A percentile compares a stretch with the other conserved stretches of the same genome.
phyloP scores from a whole-genome alignment of 2,113 vertebrate species.

The Rostratula benghalensis region DNA sequence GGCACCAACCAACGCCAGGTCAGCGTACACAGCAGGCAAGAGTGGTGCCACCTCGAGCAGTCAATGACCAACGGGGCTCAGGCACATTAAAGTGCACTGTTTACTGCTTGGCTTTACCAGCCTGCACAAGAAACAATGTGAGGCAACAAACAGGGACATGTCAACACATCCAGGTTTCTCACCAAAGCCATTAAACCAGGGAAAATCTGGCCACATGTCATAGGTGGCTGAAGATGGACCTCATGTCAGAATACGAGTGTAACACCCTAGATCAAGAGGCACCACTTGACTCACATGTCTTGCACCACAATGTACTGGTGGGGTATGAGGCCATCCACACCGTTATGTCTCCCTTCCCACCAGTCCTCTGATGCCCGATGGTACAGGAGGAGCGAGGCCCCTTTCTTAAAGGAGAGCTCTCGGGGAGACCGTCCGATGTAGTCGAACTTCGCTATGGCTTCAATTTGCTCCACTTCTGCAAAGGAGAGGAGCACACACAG shows the following conservation, averaged over 20 bases:
- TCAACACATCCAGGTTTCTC: background rate
- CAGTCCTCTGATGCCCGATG: conserved; percentile 96
- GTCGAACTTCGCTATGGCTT: conserved; percentile 99
- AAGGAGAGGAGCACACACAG: background rate
- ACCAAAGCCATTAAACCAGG: background rate
- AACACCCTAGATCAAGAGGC: background rate
- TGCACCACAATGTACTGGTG: conserved; percentile 99
- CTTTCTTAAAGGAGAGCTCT: conserved; percentile 98
- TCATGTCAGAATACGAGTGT: rapidly evolving
- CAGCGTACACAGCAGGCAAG: rapidly evolving
- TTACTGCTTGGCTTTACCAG: background rate
- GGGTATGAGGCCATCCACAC: conserved; percentile 95
- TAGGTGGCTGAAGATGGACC: background rate
- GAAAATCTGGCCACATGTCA: background rate
- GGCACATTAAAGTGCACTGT: background rate
- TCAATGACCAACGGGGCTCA: background rate
- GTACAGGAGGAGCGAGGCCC: conserved; percentile 93
- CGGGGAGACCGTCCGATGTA: conserved; percentile 89
- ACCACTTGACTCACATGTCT: conserved; percentile 88
- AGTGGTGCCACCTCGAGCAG: rapidly evolving
- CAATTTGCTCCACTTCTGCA: conserved; percentile 96
- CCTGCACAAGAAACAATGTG: background rate
- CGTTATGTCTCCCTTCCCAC: conserved; percentile 98
- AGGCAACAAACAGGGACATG: background rate
- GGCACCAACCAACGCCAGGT: background rate